Base-by-base conservation (phyloP, 2,888 invertebrate genomes). In the Ischnus inquisitorius region DNA sequence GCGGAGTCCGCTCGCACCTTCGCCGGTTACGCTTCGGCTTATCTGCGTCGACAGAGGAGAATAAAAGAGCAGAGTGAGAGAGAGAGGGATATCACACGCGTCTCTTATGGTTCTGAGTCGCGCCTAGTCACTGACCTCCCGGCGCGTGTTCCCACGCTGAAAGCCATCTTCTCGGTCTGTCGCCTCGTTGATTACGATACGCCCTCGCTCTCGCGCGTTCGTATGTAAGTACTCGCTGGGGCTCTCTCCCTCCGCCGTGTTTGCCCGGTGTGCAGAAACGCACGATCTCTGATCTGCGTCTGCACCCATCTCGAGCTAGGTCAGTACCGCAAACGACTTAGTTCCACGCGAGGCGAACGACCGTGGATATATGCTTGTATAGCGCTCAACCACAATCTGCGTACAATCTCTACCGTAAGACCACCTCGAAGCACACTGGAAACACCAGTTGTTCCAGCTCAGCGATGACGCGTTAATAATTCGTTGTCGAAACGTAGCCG, bases 111-210 rank as follows among this genome's bases (percentile, higher is more conserved):
- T 12, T 19, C 28, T 51, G 77, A 76, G 79, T 86, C 77, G 76
- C 67, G 74, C 82, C 83, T 85, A 85, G 67, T 81, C 84, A 83
- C 82, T 90, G 91, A 92, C 90, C 91, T 91, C 91, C 90, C 86
- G 90, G 87, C 87, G 90, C 86, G 90, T 87, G 90, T 91, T 92
- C 92, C 92, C 92, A 92, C 92, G 92, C 87, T 88, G 89, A 89
- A 88, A 90, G 88, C 86, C 88, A 89, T 91, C 91, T 89, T 87
- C 88, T 86, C 85, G 88, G 88, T 89, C 85, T 87, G 88, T 87
- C 88, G 89, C 87, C 87, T 86, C 80, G 88, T 88, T 91, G 90
- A 91, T 91, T 91, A 88, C 91, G 88, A 90, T 90, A 91, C 90
- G 90, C 90, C 91, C 89, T 90, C 90, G 88, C 87, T 83, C 85